These are phyloP conservation scores for Platycercus adscitus DNA, from an alignment of 2,113 vertebrate species.

Conservation along the genomic window DNA sequence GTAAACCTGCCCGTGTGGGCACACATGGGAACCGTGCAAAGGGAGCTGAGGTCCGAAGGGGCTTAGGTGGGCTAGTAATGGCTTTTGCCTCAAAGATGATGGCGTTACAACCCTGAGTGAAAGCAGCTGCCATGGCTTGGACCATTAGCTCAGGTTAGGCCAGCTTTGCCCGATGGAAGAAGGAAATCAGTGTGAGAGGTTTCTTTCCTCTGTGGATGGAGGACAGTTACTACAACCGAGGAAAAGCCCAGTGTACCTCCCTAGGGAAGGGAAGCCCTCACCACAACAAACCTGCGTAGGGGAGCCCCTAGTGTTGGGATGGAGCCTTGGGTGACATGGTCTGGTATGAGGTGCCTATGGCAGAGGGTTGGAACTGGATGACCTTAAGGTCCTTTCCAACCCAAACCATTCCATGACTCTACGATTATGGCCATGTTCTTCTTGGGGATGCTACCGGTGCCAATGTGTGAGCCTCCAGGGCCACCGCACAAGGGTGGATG, in stretches of 20 bases:
- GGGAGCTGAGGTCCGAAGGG: not conserved
- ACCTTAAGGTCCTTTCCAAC: not conserved
- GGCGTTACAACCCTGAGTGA: not conserved
- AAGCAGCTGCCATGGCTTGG: not conserved
- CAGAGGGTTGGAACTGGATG: not conserved
- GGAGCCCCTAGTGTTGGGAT: not conserved
- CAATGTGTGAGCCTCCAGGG: not conserved
- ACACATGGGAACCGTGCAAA: not conserved
- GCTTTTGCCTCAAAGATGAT: not conserved
- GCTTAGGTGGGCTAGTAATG: not conserved
- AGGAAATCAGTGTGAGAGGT: not conserved
- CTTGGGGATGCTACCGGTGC: not conserved
- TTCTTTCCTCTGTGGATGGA: not conserved
- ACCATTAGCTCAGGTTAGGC: not conserved
- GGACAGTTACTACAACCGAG: not conserved
- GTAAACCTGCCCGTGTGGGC: not conserved
- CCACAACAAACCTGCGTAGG: accelerated
- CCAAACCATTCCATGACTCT: not conserved
- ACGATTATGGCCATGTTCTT: not conserved
- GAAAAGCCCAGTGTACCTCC: not conserved
- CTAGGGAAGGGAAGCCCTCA: not conserved
- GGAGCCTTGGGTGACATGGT: not conserved
- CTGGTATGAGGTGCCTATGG: not conserved
- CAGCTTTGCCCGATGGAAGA: accelerated
- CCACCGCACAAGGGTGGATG: too few relatives aligned